phyloP scores from a whole-genome alignment of 2,888 invertebrate species.

The Lapara coniferarum region DNA sequence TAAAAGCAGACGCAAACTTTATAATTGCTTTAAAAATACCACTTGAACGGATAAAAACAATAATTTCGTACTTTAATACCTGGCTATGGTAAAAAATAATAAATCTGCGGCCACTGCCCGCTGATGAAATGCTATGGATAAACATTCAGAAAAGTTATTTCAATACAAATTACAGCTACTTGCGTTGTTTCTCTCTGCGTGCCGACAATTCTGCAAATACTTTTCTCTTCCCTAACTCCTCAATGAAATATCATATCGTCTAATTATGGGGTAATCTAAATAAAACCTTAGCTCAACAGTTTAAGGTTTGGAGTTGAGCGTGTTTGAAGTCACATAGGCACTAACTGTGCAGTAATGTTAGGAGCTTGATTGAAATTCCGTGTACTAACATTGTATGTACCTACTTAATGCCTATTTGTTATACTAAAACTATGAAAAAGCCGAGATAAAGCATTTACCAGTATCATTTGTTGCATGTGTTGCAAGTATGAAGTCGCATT shows the following conservation, averaged over 20 bases:
- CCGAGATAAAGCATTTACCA: constrained; percentile 29
- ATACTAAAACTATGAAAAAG: constrained; percentile 58
- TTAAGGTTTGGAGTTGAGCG: constrained; percentile 37
- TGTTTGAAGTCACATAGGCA: constrained; percentile 33
- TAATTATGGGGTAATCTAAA: constrained; percentile 32
- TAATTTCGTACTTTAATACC: constrained; percentile 80
- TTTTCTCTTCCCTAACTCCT: constrained; percentile 71
- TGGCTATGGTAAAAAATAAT: constrained; percentile 77
- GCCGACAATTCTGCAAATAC: constrained; percentile 82
- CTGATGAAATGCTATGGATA: constrained; percentile 78
- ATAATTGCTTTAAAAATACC: constrained; percentile 82
- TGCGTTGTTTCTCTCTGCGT: constrained; percentile 73
- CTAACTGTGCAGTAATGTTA: constrained; percentile 29
- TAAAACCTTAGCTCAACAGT: constrained; percentile 30
- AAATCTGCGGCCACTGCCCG: constrained; percentile 69
- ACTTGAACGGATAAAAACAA: constrained; percentile 79
- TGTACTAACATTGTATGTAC: constrained; percentile 77
- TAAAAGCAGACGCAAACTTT: constrained; percentile 76
- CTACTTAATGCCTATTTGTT: constrained; percentile 71
- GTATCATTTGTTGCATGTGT: constrained; percentile 7
- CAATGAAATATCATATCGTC: constrained; percentile 39
- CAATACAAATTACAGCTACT: constrained; percentile 83
- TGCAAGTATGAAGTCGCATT: not conserved
- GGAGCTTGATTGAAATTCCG: constrained; percentile 80
- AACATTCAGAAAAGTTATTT: constrained; percentile 80